Evolutionary conservation across 1,140 invertebrate species (phyloP).

Genomic region (Microplitis mediator): DNA sequence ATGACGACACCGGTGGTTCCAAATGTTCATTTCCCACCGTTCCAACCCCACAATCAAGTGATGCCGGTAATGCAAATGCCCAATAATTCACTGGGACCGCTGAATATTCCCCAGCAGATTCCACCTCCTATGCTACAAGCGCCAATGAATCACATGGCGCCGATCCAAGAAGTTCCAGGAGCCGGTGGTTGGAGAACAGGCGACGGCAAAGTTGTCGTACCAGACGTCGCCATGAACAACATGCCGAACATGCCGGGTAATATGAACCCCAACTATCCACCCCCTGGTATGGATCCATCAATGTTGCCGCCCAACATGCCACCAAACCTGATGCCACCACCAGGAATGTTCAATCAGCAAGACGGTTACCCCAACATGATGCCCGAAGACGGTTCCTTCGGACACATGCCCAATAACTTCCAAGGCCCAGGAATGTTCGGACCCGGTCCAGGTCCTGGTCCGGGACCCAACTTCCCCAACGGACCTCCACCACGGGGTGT

Average conservation of each 20-base stretch:
- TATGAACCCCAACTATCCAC: slow-evolving; percentile 36
- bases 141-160: slow-evolving; percentile 39
- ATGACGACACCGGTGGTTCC: slow-evolving; percentile 44
- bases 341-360: slow-evolving; percentile 62
- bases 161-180: neutral
- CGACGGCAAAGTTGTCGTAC: slow-evolving; percentile 62
- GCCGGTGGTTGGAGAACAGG: slow-evolving; percentile 60
- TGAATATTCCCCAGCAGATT: slow-evolving; percentile 45
- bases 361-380: slow-evolving; percentile 49
- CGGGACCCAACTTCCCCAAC: slow-evolving; percentile 55
- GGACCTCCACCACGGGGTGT: slow-evolving; percentile 53
- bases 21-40: slow-evolving; percentile 46
- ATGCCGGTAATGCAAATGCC: slow-evolving; percentile 37
- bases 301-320: slow-evolving; percentile 54
- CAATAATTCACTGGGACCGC: slow-evolving; percentile 50
- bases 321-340: slow-evolving; percentile 54
- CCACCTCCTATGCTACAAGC: slow-evolving; percentile 34
- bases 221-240: slow-evolving; percentile 50
- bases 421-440: slow-evolving; percentile 51
- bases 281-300: slow-evolving; percentile 53
- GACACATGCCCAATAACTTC: slow-evolving; percentile 44
- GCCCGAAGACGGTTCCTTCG: slow-evolving; percentile 53
- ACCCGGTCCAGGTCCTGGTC: slow-evolving; percentile 41
- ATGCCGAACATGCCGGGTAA: slow-evolving; percentile 28
- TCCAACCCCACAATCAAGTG: slow-evolving; percentile 54